Evolutionary conservation across 2,888 invertebrate genomes (phyloP).

Genomic region (Ecliptopera silaceata): DNA sequence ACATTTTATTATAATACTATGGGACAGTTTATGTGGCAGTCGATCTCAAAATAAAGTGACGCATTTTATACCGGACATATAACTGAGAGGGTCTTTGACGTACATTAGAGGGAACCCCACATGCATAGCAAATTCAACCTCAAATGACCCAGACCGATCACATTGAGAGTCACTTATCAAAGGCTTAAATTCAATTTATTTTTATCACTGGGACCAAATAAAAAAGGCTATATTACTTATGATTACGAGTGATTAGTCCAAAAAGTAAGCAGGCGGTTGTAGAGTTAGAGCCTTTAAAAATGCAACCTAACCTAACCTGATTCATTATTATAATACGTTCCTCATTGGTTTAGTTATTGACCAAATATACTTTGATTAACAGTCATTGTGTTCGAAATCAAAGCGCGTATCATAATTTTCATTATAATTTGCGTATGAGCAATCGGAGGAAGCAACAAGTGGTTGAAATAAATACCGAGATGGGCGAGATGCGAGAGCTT

Average conservation of each 20-base stretch:
- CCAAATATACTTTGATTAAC: too few species aligned
- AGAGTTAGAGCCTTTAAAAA: too few species aligned
- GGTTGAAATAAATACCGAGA: slow-evolving; percentile 25
- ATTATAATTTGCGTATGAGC: slow-evolving; percentile 17
- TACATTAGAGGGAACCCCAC: not conserved
- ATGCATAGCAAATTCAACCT: slow-evolving; percentile 1
- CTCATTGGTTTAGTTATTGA: too few species aligned
- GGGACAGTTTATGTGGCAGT: slow-evolving; percentile 1
- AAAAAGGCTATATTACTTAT: too few species aligned
- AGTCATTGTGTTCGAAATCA: not conserved
- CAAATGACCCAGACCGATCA: not conserved
- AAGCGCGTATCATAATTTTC: not conserved
- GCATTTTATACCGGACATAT: slow-evolving; percentile 39
- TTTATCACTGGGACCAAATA: too few species aligned
- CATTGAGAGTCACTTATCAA: too few species aligned
- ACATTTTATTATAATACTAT: too few species aligned
- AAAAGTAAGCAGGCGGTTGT: too few species aligned
- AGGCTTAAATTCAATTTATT: too few species aligned
- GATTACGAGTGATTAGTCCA: too few species aligned
- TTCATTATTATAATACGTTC: too few species aligned
- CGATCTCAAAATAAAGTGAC: slow-evolving; percentile 51
- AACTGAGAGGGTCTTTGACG: slow-evolving; percentile 7
- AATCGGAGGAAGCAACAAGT: slow-evolving; percentile 30
- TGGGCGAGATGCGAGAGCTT: slow-evolving; percentile 19
- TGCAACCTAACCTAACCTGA: too few species aligned